phyloP scores from a whole-genome alignment of 2,113 vertebrate genomes.

The Toxotes jaculatrix region DNA sequence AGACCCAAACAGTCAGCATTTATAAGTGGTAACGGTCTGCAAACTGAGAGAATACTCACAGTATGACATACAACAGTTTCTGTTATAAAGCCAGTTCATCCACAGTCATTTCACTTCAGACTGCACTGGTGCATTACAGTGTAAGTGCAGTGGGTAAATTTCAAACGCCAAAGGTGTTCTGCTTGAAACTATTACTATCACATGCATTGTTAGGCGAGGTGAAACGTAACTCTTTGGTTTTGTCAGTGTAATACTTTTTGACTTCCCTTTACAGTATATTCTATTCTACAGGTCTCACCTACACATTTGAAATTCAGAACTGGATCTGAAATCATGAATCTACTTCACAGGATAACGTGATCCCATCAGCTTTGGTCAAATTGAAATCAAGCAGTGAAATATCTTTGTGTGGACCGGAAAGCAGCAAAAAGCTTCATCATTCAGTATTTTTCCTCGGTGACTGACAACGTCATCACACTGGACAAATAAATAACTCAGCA shows the following conservation, averaged over 20 bases:
- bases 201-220: neutral
- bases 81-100: neutral
- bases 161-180: neutral
- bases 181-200: neutral
- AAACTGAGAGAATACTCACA: constrained; percentile 21
- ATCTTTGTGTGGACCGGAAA: constrained; percentile 6
- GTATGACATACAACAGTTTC: neutral
- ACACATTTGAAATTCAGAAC: constrained; percentile 19
- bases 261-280: constrained; percentile 38
- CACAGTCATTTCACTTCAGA: neutral
- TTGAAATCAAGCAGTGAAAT: constrained; percentile 12
- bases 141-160: constrained; percentile 1
- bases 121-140: constrained; percentile 20
- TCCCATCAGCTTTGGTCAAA: constrained; percentile 32
- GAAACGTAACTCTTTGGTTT: constrained; percentile 68
- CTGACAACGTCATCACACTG: constrained; percentile 16
- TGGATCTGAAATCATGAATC: neutral
- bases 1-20: neutral
- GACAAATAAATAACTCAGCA: constrained; percentile 35
- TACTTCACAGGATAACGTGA: constrained; percentile 1
- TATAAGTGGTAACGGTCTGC: neutral
- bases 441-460: neutral
- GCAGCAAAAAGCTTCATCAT: constrained; percentile 6
- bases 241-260: constrained; percentile 57
- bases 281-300: neutral